These are phyloP conservation scores for Psilopsiagon aurifrons DNA, from an alignment of 2,113 vertebrate species.

Conservation along the genomic window DNA sequence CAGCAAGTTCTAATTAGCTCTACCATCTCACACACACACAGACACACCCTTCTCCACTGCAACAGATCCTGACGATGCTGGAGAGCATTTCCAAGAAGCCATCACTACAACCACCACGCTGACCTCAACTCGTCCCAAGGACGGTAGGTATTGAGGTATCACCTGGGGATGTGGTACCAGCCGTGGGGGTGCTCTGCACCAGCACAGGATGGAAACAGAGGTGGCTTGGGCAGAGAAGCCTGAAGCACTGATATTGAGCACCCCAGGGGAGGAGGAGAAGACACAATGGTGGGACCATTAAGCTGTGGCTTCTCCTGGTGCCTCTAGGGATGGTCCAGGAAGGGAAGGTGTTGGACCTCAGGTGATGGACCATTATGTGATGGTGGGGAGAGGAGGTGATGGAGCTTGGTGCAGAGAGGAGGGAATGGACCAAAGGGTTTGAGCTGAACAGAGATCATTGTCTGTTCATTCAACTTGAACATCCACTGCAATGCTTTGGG, in stretches of 20 bases:
- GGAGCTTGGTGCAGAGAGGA: background rate
- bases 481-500: accelerated
- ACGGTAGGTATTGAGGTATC: slow-evolving; percentile 64
- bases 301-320: background rate
- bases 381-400: background rate
- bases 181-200: background rate
- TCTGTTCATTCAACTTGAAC: background rate
- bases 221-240: background rate
- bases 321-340: background rate
- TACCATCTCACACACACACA: background rate
- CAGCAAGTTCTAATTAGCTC: background rate
- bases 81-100: slow-evolving; percentile 52
- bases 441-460: background rate
- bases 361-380: background rate
- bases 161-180: background rate
- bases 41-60: background rate
- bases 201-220: background rate
- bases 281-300: accelerated
- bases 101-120: slow-evolving; percentile 49
- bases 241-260: background rate
- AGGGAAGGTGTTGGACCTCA: background rate
- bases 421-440: too few species aligned
- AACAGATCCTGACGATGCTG: slow-evolving; percentile 69
- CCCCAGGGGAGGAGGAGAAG: accelerated
- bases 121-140: slow-evolving; percentile 59